Conservation (phyloP, 2,888 invertebrate species). For the Baccha elongata region DNA sequence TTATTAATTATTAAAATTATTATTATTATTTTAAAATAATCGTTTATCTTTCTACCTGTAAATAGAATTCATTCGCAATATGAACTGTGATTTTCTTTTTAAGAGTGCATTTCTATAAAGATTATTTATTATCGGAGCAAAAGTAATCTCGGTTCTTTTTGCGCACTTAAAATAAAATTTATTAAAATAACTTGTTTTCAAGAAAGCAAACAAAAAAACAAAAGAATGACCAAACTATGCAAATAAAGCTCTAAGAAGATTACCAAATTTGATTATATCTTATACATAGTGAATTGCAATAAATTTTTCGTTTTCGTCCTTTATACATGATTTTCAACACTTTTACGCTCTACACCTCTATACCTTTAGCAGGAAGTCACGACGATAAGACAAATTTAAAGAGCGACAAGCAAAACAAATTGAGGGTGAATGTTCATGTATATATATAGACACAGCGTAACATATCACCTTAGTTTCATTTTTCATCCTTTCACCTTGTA, state of each 20-base stretch:
- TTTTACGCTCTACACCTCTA: not conserved
- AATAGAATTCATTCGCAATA: no score
- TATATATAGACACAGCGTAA: not conserved
- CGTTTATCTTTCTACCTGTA: no score
- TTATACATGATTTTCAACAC: slow-evolving; percentile 41
- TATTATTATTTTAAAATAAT: no score
- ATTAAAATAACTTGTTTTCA: no score
- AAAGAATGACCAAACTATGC: slow-evolving; percentile 17
- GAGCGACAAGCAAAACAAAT: slow-evolving; percentile 61
- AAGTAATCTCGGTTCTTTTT: no score
- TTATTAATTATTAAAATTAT: no score
- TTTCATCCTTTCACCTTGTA: slow-evolving; percentile 57
- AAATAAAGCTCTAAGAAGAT: slow-evolving; percentile 20
- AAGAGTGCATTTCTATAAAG: no score
- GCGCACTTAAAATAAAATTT: no score
- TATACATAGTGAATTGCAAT: not conserved
- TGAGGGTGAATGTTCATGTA: slow-evolving; percentile 30
- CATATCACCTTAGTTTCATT: slow-evolving; percentile 40
- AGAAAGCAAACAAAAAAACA: not conserved
- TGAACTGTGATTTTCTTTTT: no score
- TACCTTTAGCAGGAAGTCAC: slow-evolving; percentile 1
- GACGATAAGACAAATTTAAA: slow-evolving; percentile 21
- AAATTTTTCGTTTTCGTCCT: slow-evolving; percentile 8
- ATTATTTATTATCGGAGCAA: no score
- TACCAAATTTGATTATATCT: slow-evolving; percentile 17